These are phyloP conservation scores for Xiphophorus hellerii DNA, from an alignment of 2,113 vertebrate genomes.

Conservation along the genomic window DNA sequence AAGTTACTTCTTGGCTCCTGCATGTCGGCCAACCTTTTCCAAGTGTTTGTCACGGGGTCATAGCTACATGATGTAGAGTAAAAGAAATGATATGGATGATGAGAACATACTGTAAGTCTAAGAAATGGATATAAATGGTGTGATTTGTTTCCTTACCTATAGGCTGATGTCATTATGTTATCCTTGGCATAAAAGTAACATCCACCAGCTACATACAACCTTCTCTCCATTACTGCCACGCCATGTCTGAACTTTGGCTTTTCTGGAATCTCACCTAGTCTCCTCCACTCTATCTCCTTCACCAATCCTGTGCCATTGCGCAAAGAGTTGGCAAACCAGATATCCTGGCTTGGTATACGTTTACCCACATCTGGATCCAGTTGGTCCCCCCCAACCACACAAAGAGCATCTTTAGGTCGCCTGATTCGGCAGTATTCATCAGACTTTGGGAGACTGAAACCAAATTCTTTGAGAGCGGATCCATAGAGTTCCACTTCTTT, in stretches of 20 bases:
- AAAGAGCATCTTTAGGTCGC: constrained; percentile 80
- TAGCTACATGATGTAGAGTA: constrained; percentile 46
- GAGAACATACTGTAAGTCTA: not conserved
- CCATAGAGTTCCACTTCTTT: constrained; percentile 72
- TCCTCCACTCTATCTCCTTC: constrained; percentile 88
- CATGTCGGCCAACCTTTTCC: constrained; percentile 78
- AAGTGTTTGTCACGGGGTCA: constrained; percentile 64
- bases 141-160: constrained; percentile 80
- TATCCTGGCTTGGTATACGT: constrained; percentile 77
- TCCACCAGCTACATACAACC: constrained; percentile 87
- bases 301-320: constrained; percentile 85
- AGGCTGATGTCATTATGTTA: constrained; percentile 85
- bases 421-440: constrained; percentile 78
- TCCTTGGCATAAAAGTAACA: constrained; percentile 85
- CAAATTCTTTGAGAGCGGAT: constrained; percentile 73
- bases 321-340: constrained; percentile 89
- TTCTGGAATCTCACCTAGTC: constrained; percentile 83
- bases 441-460: constrained; percentile 55
- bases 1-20: constrained; percentile 79
- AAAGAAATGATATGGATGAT: not conserved
- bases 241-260: constrained; percentile 88
- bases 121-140: not conserved
- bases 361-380: constrained; percentile 78
- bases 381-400: constrained; percentile 88
- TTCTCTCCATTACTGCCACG: constrained; percentile 73